These are phyloP conservation scores for Enteromius anoplus DNA, from an alignment of 2,797 vertebrate genomes.

Conservation along the genomic window DNA sequence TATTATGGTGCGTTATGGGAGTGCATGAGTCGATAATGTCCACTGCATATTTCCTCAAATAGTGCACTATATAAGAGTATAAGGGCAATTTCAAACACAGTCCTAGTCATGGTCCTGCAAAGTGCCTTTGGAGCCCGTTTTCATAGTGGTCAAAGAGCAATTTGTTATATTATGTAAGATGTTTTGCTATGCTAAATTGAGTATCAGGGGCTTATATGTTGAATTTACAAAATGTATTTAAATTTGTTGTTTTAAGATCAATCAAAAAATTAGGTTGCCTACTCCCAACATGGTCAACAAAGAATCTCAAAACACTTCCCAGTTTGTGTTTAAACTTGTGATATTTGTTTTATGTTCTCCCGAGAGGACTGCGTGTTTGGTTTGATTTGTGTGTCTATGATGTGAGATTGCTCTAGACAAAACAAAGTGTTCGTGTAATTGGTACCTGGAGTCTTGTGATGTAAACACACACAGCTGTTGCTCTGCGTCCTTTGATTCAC, in stretches of 20 bases:
- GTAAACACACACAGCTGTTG: constrained; percentile 5
- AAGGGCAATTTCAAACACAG: background rate
- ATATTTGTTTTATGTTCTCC: constrained; percentile 32
- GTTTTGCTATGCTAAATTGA: constrained; percentile 3
- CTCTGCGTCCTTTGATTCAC: constrained; percentile 37
- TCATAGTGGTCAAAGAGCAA: background rate
- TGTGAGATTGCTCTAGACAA: constrained; percentile 19
- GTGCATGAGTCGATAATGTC: background rate
- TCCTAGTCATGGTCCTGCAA: background rate
- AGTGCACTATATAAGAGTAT: background rate
- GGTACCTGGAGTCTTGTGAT: constrained; percentile 23
- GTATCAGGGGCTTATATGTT: background rate
- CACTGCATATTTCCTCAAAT: background rate
- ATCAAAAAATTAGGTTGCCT: background rate
- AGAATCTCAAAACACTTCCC: constrained; percentile 53
- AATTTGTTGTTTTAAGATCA: background rate
- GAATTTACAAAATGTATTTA: background rate
- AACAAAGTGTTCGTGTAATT: constrained; percentile 28
- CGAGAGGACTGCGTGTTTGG: background rate
- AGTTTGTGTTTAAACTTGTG: constrained; percentile 54
- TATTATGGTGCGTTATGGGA: background rate
- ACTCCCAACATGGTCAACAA: background rate
- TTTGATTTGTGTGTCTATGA: constrained; percentile 22
- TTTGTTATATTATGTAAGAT: background rate
- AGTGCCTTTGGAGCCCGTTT: background rate